phyloP scores from a whole-genome alignment of 2,797 vertebrate species.

The Coendou prehensilis region DNA sequence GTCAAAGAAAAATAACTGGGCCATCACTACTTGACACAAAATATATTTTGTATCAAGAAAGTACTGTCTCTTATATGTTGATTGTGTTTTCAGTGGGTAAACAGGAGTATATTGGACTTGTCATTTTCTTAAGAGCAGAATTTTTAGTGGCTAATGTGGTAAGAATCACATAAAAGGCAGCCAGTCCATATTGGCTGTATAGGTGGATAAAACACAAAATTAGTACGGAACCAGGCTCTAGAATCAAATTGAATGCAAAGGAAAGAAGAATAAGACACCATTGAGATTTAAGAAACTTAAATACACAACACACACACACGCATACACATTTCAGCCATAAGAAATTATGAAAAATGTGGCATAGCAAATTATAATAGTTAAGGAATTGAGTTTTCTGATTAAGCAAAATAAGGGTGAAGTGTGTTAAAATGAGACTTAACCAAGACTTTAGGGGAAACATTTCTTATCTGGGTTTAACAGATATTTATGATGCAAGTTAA shows the following conservation, averaged over 20 bases:
- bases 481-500: not conserved
- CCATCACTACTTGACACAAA: not conserved
- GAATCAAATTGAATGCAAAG: not conserved
- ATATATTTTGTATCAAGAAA: constrained; percentile 24
- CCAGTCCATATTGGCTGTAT: not conserved
- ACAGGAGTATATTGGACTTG: not conserved
- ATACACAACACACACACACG: not conserved
- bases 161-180: not conserved
- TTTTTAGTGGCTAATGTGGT: not conserved
- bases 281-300: not conserved
- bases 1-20: not conserved
- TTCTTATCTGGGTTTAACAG: not conserved
- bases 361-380: not conserved
- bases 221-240: not conserved
- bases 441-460: not conserved
- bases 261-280: not conserved
- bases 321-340: not conserved
- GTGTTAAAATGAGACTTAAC: not conserved
- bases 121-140: not conserved
- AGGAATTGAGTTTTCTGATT: constrained; percentile 8
- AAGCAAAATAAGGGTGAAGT: not conserved
- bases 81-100: not conserved
- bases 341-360: not conserved
- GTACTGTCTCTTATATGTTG: not conserved
- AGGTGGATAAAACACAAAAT: constrained; percentile 18